phyloP scores from a whole-genome alignment of 2,113 vertebrate species.

The Gasterosteus nipponicus region DNA sequence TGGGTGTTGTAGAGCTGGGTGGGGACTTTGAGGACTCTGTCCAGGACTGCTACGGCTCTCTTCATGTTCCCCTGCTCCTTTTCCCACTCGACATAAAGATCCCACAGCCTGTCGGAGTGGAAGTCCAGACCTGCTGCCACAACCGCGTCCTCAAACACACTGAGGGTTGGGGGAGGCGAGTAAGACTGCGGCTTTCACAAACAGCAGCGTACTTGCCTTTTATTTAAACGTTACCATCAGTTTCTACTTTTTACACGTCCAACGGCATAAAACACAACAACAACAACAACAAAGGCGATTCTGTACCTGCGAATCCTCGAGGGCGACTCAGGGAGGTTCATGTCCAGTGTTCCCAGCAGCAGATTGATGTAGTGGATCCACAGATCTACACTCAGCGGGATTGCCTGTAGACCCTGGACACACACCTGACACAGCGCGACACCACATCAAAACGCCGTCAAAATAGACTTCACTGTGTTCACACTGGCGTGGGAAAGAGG shows the following conservation, averaged over 20 bases:
- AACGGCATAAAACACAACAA: not conserved
- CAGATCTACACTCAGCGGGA: conserved; percentile 86
- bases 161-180: conserved; percentile 46
- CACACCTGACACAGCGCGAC: conserved; percentile 79
- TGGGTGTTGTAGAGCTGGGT: conserved; percentile 88
- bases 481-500: not conserved
- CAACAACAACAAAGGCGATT: not conserved
- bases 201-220: not conserved
- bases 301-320: conserved; percentile 81
- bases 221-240: not conserved
- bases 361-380: conserved; percentile 90
- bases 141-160: conserved; percentile 84
- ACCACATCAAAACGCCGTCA: not conserved
- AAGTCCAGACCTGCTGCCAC: conserved; percentile 85
- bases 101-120: conserved; percentile 89
- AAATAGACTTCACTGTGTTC: not conserved
- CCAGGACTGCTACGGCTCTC: conserved; percentile 78
- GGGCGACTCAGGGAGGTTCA: conserved; percentile 81
- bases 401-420: conserved; percentile 81
- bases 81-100: conserved; percentile 87
- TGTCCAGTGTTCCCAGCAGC: conserved; percentile 83
- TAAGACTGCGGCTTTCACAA: not conserved
- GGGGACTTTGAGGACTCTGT: conserved; percentile 82
- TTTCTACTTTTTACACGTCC: not conserved
- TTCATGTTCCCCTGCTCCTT: conserved; percentile 82